Evolutionary conservation across 2,113 vertebrate genomes (phyloP), one percentile per base, ranked within the genome.

Genomic region (Anolis sagrei): DNA sequence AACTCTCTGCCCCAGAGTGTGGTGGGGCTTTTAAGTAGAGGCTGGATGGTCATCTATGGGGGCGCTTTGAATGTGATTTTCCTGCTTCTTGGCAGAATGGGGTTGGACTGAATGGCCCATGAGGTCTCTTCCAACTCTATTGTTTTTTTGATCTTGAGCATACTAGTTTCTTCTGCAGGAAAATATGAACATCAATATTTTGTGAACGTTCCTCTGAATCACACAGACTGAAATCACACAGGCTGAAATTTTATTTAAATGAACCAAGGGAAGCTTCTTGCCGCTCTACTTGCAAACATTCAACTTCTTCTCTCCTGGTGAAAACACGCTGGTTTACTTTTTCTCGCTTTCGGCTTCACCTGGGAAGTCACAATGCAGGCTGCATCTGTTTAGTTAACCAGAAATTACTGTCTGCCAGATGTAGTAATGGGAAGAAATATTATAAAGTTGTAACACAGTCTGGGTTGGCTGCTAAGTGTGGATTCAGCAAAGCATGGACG

Each of bases 401-500:
- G 54, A 75, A 83, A 19, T 62, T 70, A 62, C 70, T 44, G 16
- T 21, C 70, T 75, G 70, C 36, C 81, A 83, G 34, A 62, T 44
- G n/a, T 77, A 10, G 7, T 62, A 73, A 86, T 73, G 39, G 19
- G 74, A 73, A 86, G 62, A 54, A 54, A 81, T 49, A 51, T 29
- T 51, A 81, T 75, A 58, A 44, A 83, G 81, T 62, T 62, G 27
- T 75, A 62, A 39, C 70, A 74, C 70, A 62, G 32, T 18, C 81
- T 75, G 54, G 70, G 62, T 62, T 74, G 54, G 16, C 54, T 75
- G 70, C 21, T 44, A 62, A n/a, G 36, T 61, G 68, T 74, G 61
- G 84, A 49, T 74, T 86, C 54, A 74, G 77, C 77, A 80, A 74
- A 86, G 77, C 23, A n/a, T 25, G 11, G 36, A 62, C 13, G 34